phyloP scores from a whole-genome alignment of 92 coral and sea anemone species.

The Phenganax stokvisi region DNA sequence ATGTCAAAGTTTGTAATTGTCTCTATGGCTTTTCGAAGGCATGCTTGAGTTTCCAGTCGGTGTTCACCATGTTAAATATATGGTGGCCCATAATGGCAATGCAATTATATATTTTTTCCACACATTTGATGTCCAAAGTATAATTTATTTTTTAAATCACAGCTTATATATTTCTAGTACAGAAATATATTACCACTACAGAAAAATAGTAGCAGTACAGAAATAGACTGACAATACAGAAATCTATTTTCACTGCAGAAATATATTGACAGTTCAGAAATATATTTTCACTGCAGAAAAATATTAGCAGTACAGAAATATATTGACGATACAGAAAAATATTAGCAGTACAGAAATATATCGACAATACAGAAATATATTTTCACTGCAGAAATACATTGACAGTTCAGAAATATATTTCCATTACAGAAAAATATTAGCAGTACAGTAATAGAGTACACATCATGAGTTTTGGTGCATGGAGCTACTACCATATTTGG shows the following conservation, averaged over 20 bases:
- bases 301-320: neutral
- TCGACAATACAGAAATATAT: neutral
- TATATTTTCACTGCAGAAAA: neutral
- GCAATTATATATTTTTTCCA: constrained; percentile 16
- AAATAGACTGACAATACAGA: neutral
- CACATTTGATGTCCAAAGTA: constrained; percentile 11
- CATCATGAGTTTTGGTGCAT: neutral
- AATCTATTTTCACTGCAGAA: constrained; percentile 3
- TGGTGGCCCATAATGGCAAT: constrained; percentile 25
- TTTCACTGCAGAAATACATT: constrained; percentile 8
- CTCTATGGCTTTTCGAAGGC: too few species aligned
- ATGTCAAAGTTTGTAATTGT: too few species aligned
- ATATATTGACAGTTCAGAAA: neutral
- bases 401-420: neutral
- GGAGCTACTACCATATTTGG: neutral
- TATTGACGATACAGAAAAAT: too few species aligned
- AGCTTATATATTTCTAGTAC: constrained; percentile 9
- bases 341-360: neutral
- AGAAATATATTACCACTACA: constrained; percentile 8
- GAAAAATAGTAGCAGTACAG: neutral
- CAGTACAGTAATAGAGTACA: neutral
- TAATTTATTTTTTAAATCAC: neutral
- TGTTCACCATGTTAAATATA: neutral
- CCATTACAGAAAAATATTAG: neutral
- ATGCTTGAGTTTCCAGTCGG: too few species aligned